phyloP scores from a whole-genome alignment of 23 tunicate species.

The Trididemnum miniatum region DNA sequence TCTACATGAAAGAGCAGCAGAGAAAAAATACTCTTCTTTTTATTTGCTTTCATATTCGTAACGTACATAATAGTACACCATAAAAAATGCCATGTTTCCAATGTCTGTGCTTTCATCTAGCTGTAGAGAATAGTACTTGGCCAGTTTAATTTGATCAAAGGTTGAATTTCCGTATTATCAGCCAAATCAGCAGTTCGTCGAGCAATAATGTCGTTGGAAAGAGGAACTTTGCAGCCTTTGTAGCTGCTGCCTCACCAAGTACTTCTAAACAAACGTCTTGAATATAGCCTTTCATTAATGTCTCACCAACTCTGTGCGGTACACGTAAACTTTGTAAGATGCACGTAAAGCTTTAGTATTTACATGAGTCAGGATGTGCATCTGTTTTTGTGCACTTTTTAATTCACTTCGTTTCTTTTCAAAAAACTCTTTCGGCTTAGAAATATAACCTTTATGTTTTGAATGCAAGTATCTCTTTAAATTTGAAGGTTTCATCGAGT shows the following conservation, averaged over 20 bases:
- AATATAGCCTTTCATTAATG: no score
- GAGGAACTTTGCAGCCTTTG: slow-evolving; percentile 30
- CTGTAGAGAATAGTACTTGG: slow-evolving; percentile 22
- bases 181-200: slow-evolving; percentile 33
- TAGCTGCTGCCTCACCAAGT: slow-evolving; percentile 31
- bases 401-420: slow-evolving; percentile 24
- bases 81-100: slow-evolving; percentile 10
- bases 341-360: slow-evolving; percentile 25
- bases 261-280: slow-evolving; percentile 32
- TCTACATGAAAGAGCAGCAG: slow-evolving; percentile 21
- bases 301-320: no score
- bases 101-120: slow-evolving; percentile 31
- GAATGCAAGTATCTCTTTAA: slow-evolving; percentile 24
- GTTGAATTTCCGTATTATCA: slow-evolving; percentile 23
- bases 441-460: slow-evolving; percentile 18
- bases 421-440: slow-evolving; percentile 25
- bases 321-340: slow-evolving; percentile 9
- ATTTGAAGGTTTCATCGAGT: slow-evolving; percentile 20
- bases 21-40: slow-evolving; percentile 10
- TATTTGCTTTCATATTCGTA: slow-evolving; percentile 23
- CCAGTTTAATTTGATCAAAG: slow-evolving; percentile 10
- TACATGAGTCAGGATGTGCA: slow-evolving; percentile 5
- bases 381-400: slow-evolving; percentile 25
- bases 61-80: slow-evolving; percentile 22
- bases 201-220: slow-evolving; percentile 26